phyloP scores from a whole-genome alignment of 92 coral and sea anemone genomes.

The Zoanthus solanderi region DNA sequence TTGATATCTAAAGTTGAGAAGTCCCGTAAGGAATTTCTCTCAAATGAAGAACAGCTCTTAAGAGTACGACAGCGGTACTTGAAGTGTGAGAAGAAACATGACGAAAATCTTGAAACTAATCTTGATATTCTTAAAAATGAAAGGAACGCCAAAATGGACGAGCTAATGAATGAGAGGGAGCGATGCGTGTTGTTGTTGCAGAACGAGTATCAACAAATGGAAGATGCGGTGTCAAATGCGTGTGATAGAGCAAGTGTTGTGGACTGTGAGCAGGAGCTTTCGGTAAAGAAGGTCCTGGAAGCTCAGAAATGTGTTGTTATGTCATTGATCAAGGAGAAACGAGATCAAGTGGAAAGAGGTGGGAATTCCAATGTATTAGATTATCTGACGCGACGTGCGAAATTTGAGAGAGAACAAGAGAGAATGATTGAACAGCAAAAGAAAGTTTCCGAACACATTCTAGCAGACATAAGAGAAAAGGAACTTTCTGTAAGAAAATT shows the following conservation, averaged over 20 bases:
- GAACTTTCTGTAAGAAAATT: constrained; percentile 74
- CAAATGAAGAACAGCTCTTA: constrained; percentile 74
- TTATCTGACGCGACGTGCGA: constrained; percentile 77
- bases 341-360: constrained; percentile 74
- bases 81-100: constrained; percentile 73
- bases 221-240: constrained; percentile 56
- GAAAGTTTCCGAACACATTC: constrained; percentile 79
- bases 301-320: constrained; percentile 71
- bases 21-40: constrained; percentile 70
- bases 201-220: constrained; percentile 77
- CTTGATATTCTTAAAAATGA: constrained; percentile 73
- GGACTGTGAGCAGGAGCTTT: constrained; percentile 46
- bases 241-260: constrained; percentile 43
- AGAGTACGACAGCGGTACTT: constrained; percentile 69
- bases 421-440: constrained; percentile 80
- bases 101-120: constrained; percentile 74
- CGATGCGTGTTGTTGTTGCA: constrained; percentile 61
- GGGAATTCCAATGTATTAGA: constrained; percentile 69
- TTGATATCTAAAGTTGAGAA: constrained; percentile 68
- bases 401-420: constrained; percentile 84
- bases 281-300: constrained; percentile 51
- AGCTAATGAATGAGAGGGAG: constrained; percentile 75
- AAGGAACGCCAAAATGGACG: constrained; percentile 65
- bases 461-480: constrained; percentile 78
- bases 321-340: constrained; percentile 68